Evolutionary conservation across 2,113 vertebrate species (phyloP).

Genomic region (Podarcis muralis): DNA sequence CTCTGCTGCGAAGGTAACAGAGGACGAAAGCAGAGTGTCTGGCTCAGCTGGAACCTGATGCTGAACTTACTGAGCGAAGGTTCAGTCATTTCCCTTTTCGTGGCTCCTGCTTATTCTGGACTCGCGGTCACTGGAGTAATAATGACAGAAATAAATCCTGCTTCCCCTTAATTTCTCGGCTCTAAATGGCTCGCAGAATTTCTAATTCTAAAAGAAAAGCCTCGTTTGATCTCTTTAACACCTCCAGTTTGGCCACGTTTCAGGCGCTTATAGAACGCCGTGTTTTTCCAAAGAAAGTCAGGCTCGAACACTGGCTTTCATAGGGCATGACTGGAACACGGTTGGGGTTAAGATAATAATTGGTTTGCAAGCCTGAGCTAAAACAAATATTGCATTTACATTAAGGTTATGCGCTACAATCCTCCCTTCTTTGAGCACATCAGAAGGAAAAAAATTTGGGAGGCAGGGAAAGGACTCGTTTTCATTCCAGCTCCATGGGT

Average conservation of each 20-base stretch:
- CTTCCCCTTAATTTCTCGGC: constrained; percentile 10
- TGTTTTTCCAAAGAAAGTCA: constrained; percentile 37
- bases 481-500: constrained; percentile 11
- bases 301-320: constrained; percentile 9
- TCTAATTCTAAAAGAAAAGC: constrained; percentile 17
- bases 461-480: not conserved
- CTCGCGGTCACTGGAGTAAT: not conserved
- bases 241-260: constrained; percentile 7
- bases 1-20: constrained; percentile 14
- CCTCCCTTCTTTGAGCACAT: not conserved
- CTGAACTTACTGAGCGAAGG: constrained; percentile 5
- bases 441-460: constrained; percentile 26
- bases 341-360: constrained; percentile 43
- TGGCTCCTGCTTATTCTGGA: not conserved
- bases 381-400: constrained; percentile 48
- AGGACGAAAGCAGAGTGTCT: constrained; percentile 17
- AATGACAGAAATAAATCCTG: not conserved
- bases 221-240: constrained; percentile 21
- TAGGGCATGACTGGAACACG: constrained; percentile 11
- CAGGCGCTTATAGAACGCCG: not conserved
- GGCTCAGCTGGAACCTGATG: constrained; percentile 27
- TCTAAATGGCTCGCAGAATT: not conserved
- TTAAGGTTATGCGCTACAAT: constrained; percentile 20
- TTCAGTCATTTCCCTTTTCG: constrained; percentile 17
- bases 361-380: constrained; percentile 35